Conservation (phyloP, 2,888 invertebrate species). For the Laothoe populi region DNA sequence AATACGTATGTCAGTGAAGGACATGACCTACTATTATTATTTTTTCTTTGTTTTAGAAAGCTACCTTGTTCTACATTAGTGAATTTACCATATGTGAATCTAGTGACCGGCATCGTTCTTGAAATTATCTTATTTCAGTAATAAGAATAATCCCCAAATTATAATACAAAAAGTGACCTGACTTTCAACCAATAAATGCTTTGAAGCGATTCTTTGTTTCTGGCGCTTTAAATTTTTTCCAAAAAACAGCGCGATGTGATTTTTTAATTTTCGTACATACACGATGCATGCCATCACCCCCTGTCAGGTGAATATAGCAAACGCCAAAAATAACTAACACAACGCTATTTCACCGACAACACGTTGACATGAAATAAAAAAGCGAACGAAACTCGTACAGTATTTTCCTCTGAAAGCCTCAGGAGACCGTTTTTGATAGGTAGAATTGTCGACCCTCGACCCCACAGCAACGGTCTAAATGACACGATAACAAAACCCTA, state of each 20-base stretch:
- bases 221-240: background rate
- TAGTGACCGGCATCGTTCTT: too few relatives aligned
- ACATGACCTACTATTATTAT: too few relatives aligned
- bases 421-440: background rate
- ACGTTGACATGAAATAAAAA: background rate
- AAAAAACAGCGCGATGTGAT: background rate
- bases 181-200: too few relatives aligned
- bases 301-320: background rate
- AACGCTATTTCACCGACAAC: conserved; percentile 1
- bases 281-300: background rate
- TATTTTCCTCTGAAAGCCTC: background rate
- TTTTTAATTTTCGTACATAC: background rate
- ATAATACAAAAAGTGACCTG: too few relatives aligned
- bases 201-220: background rate
- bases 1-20: too few relatives aligned
- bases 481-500: too few relatives aligned
- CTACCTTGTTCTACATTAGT: too few relatives aligned
- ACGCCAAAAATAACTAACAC: background rate
- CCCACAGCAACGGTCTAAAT: too few relatives aligned
- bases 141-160: background rate
- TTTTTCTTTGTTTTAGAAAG: too few relatives aligned
- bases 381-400: background rate
- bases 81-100: too few relatives aligned
- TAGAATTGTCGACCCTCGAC: background rate
- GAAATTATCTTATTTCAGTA: too few relatives aligned